phyloP scores from a whole-genome alignment of 2,797 vertebrate genomes.

The Phaenicophaeus curvirostris region DNA sequence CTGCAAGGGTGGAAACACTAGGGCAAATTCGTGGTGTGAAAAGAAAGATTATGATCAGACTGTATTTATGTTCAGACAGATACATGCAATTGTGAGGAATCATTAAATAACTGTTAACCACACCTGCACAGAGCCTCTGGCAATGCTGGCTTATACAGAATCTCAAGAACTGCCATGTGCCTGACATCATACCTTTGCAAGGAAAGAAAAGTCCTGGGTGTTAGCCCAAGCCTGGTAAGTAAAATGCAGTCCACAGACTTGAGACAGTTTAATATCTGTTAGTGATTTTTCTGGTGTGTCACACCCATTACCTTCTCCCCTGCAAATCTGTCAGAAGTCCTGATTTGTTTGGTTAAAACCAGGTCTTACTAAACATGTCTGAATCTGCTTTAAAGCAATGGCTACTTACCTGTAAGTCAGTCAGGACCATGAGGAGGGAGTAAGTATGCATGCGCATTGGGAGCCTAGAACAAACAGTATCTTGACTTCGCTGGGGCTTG shows the following conservation, averaged over 20 bases:
- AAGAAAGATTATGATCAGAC: conserved; percentile 39
- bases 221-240: conserved; percentile 48
- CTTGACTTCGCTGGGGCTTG: neutral
- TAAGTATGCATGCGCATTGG: rapidly evolving
- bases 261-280: conserved; percentile 35
- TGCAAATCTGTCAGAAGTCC: conserved; percentile 32
- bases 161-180: conserved; percentile 49
- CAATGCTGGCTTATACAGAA: conserved; percentile 48
- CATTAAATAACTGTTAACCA: conserved; percentile 75
- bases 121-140: conserved; percentile 62
- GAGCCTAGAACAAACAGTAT: neutral
- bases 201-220: conserved; percentile 29
- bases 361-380: neutral
- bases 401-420: neutral
- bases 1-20: conserved; percentile 35
- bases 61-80: conserved; percentile 64
- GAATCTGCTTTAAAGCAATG: conserved; percentile 5
- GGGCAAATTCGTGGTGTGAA: conserved; percentile 60
- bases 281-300: conserved; percentile 42
- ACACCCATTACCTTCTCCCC: conserved; percentile 30
- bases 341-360: conserved; percentile 35
- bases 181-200: conserved; percentile 57
- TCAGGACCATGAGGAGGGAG: neutral
- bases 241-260: conserved; percentile 20
- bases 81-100: conserved; percentile 73